Base-by-base conservation (phyloP, 2,888 invertebrate species). In the Andrena bicolor region DNA sequence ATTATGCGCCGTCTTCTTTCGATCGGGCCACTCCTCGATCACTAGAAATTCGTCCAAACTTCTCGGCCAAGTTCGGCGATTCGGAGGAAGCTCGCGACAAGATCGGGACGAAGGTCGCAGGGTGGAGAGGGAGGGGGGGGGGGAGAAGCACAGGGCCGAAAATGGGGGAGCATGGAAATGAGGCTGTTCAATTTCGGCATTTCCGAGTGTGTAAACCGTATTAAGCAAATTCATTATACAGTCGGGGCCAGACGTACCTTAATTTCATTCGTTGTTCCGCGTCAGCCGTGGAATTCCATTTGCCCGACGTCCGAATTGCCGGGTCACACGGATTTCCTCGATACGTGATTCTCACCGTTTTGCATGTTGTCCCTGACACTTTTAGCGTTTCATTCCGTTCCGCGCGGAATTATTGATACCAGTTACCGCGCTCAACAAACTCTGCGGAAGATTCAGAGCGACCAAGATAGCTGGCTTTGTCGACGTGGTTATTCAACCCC, bases 151-250 rank as follows among this genome's bases (percentile, higher is more conserved):
- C 4, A 5, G 41, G 16, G 4, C 41, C 51, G 30, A 28, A 75
- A 51, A 51, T 23, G 7, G 71, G 32, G 51, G 48, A 23, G 35
- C 30, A 53, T 23, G 13, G 70, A 41, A 65, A 60, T 58, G 53
- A 26, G 66, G 49, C 58, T 23, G 74, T 81, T 81, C 69, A 73
- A 75, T 83, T 83, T 84, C 69, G 60, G 51, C 61, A 65, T 75
- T 63, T 56, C 76, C 48, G 6, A 65, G 76, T 82, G 53, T 75
- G 70, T 82, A 76, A 82, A 76, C 76, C 75, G 80, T 73, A 76
- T 80, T 66, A 69, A 76, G 80, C 64, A 70, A 84, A 84, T 84
- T 84, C 84, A 80, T 84, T 78, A 71, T 84, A 82, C 72, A 75
- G 73, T 66, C 58, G 63, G 58, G 75, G 77, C 60, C 49, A 65